Conservation (phyloP, 2,113 vertebrate species). For the Balaeniceps rex region DNA sequence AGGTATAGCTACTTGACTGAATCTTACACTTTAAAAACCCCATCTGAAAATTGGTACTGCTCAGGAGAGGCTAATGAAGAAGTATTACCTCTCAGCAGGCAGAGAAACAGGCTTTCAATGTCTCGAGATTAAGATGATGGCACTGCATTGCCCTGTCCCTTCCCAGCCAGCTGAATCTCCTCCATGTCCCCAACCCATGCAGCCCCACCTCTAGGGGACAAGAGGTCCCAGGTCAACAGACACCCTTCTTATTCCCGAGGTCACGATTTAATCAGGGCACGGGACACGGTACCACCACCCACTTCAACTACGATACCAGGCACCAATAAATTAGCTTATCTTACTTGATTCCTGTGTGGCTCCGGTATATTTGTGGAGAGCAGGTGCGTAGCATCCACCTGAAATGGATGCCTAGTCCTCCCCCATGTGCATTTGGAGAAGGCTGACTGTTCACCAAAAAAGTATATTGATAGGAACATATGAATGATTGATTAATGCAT, state of each 20-base stretch:
- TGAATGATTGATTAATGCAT: fast-evolving
- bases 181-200: fast-evolving
- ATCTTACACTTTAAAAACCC: not conserved
- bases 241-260: not conserved
- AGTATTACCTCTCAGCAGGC: not conserved
- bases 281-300: not conserved
- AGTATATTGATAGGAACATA: fast-evolving
- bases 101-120: not conserved
- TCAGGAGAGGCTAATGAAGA: not conserved
- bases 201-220: not conserved
- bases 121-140: not conserved
- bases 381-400: fast-evolving
- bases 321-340: not conserved
- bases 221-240: not conserved
- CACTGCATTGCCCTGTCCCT: not conserved
- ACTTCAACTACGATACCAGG: fast-evolving
- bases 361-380: not conserved
- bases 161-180: fast-evolving
- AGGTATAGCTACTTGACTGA: fast-evolving
- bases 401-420: fast-evolving
- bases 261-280: fast-evolving
- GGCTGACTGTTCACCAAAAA: not conserved
- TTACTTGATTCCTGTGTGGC: not conserved
- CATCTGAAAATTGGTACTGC: not conserved
- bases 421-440: fast-evolving